phyloP scores from a whole-genome alignment of 1,140 invertebrate genomes.

The Lutraria rhynchaena region DNA sequence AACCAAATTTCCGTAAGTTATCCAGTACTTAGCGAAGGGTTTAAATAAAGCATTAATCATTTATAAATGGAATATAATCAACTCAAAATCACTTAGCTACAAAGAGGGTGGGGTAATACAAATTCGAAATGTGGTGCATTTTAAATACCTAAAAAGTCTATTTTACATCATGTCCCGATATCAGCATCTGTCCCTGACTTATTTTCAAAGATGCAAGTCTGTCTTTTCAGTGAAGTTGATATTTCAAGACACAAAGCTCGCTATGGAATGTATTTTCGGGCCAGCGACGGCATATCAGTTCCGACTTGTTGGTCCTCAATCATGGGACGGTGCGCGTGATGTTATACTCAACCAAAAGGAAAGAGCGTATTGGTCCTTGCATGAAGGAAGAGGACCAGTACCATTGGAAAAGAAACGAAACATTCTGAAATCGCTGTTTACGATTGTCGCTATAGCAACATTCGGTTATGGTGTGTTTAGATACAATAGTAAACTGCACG shows the following conservation, averaged over 20 bases:
- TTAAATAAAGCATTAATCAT: too few species aligned
- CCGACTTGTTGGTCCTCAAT: background rate
- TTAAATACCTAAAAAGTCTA: background rate
- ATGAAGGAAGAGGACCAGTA: too few species aligned
- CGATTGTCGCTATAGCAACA: too few species aligned
- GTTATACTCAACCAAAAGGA: constrained; percentile 16
- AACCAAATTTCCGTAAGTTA: constrained; percentile 75
- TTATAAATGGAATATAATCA: background rate
- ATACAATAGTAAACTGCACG: too few species aligned
- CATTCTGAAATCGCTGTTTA: too few species aligned
- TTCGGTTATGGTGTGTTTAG: too few species aligned
- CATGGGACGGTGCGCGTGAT: constrained; percentile 1
- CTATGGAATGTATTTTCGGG: constrained; percentile 77
- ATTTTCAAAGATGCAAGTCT: background rate
- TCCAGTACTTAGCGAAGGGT: too few species aligned
- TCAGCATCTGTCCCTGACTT: background rate
- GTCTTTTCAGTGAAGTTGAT: constrained; percentile 61
- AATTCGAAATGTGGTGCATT: background rate
- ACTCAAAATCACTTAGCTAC: background rate
- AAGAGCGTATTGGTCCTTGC: background rate
- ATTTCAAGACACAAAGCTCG: constrained; percentile 78
- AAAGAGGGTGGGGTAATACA: background rate
- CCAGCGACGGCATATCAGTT: constrained; percentile 67
- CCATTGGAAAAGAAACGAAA: too few species aligned
- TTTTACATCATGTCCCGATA: background rate